Evolutionary conservation across 2,113 vertebrate genomes (phyloP), one percentile per base, ranked within the genome.

Genomic region (Ciconia boyciana): DNA sequence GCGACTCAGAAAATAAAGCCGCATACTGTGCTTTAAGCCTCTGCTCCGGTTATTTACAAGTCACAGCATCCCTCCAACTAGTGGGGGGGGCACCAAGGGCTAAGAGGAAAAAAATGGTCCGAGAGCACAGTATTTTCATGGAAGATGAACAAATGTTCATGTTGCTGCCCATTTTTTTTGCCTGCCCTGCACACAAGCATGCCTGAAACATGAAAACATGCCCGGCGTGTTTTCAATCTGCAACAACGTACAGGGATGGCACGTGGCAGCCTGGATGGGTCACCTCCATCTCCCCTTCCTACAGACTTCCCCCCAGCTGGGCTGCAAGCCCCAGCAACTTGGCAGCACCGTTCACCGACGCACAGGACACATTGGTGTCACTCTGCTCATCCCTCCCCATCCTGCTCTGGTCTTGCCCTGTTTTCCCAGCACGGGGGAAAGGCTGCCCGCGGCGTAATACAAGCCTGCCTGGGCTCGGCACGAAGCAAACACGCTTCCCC

Each of bases 201-300:
- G 39, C 39, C 39, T 8, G 39, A 39, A 39, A 39, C 39, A 39
- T 39, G 39, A 39, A 39, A 39, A 39, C 39, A 9, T 39, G 39
- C 39, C 39, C 39, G 39, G 39, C 39, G 8, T 95, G 95, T 96
- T 97, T 95, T 82, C 88, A 87, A 76, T 76, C 55, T 71, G 65
- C 86, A 89, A 72, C 36, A 49, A 14, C 26, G 64, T 21, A 10
- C 12, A 72, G 71, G 76, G 81, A 5, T 21, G 19, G 61, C 43
- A 80, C 39, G 17, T 26, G 70, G 70, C 60, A 75, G 52, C 49
- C n/a, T 36, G 60, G 52, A 17, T 14, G 41, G 54, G 69, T 15
- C 51, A 12, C 9, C 74, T 52, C 58, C 58, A 51, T 4, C 83
- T 62, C 72, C 57, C 39, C 46, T 6, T 4, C 20, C 60, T 41